Base-by-base conservation (phyloP, 2,797 vertebrate species). In the Gadopsis bispinosus region DNA sequence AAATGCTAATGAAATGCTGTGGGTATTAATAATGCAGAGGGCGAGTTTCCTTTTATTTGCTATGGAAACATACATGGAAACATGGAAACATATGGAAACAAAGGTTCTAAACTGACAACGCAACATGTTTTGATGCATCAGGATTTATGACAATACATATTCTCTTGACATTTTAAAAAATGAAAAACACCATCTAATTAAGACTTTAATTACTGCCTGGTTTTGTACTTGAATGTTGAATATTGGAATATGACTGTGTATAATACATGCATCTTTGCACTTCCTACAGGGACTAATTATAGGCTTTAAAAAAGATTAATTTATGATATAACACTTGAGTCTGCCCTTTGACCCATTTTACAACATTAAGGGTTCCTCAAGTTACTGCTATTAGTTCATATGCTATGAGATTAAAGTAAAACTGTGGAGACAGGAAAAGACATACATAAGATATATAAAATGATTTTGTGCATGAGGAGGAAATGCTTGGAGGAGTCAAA, bases 1-100 rank as follows among this genome's bases (percentile, higher is more conserved):
- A 92, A 92, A 94, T 92, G 91, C 88, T 91, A 91, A 92, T 90
- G 85, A 85, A 75, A 85, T 51, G 26, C 88, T 64, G 81, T 73
- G 80, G 87, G 83, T 82, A 83, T 88, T 86, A 92, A 91, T 90
- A 90, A 92, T 89, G 88, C 85, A 89, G 67, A 51, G 63, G 83
- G 80, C 6, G 50, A 33, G 63, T 77, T 86, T 77, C 62, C 48
- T 87, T 91, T 88, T 89, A 87, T 85, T 92, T 83, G 83, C 68
- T 54, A 77, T 80, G 87, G 85, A 91, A 93, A 90, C 88, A 84
- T 76, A 75, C n/a, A n/a, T n/a, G n/a, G n/a, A n/a, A n/a, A n/a
- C n/a, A n/a, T n/a, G n/a, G n/a, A n/a, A n/a, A n/a, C n/a, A n/a
- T 54, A 77, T 80, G 87, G 85, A 91, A 93, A 90, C 88, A 84